Base-by-base conservation (phyloP, 2,113 vertebrate species). In the Leptodactylus fuscus region DNA sequence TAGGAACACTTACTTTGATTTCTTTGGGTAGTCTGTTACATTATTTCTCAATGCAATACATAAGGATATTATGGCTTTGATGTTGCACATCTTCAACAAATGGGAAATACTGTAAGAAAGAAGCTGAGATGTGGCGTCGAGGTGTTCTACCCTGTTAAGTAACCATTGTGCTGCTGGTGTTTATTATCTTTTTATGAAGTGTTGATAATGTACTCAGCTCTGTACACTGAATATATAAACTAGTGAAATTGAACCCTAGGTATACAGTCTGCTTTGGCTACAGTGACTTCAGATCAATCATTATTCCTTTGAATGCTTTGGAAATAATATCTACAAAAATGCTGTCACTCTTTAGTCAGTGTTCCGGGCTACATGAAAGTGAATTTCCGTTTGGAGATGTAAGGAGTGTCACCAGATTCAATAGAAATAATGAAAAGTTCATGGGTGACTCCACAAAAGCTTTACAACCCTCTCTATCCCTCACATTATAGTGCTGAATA, bases 1-100 rank as follows among this genome's bases (percentile, higher is more conserved):
- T 94, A 94, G 93, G 94, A 95, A 96, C 93, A 94, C 94, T 94
- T 90, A 90, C 93, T 96, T 95, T 92, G 92, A 95, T 95, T 93
- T 94, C 91, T 94, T 92, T 92, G 89, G 88, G 89, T 91, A 91
- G 92, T 89, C 91, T 29, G 75, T 92, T 93, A 93, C 92, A 93
- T 95, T 93, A 92, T 89, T 88, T 91, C 92, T 95, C 95, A 96
- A 95, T 94, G 92, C 94, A 93, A 86, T 93, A 91, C 91, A 91
- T 32, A 36, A 85, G 90, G 91, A 92, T 90, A 92, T 93, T 91
- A 87, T 34, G 88, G 90, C 95, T 96, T 97, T 95, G 94, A 95
- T 96, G 94, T 93, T 91, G 46, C 87, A 89, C 88, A 88, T 88
- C 87, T 90, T 78, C 89, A 92, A 91, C 89, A 93, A 93, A 93